Evolutionary conservation across 1,140 invertebrate genomes (phyloP), one percentile per base, ranked within the genome.

Genomic region (Dermatophagoides farinae): DNA sequence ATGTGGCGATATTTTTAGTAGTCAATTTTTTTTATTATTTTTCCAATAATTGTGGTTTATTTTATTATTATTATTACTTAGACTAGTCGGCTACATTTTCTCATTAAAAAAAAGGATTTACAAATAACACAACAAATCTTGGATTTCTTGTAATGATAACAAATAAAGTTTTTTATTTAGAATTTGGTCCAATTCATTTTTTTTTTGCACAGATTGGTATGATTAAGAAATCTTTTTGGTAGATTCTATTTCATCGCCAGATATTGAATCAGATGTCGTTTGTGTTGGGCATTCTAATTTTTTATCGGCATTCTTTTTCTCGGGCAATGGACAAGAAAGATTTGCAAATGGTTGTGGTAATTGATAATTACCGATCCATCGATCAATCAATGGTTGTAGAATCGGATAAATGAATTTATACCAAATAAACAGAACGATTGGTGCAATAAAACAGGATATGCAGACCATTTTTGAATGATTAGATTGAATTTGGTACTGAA

Each of bases 371-470:
- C 22, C 53, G 44, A 47, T 37, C 51, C 47, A 43, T 40, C 78
- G 83, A 71, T 84, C 84, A 82, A 82, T 84, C 67, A 83, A 80
- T 59, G 77, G 78, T 58, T 83, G 65, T 37, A 83, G 70, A 44
- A 83, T 77, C 0, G 82, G 83, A 66, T 85, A 82, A 51, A 85
- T 75, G 67, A 81, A 85, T 65, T 78, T 79, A 70, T 84, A 82
- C 79, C 82, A 85, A 61, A 85, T 76, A 65, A 80, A 84, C 0
- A 85, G 72, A 31, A 84, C 70, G 43, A 83, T 69, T 1, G 83
- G 83, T 68, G 84, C 79, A 46, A 85, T 78, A 65, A 85, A 82
- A 68, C 83, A 85, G 4, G 83, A 82, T 53, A 85, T 75, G 68
- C 83, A 85, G 66, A 84, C 83, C 82, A 84, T 85, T 67, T 69